Conservation (phyloP, 2,113 vertebrate genomes). For the Columbina picui region DNA sequence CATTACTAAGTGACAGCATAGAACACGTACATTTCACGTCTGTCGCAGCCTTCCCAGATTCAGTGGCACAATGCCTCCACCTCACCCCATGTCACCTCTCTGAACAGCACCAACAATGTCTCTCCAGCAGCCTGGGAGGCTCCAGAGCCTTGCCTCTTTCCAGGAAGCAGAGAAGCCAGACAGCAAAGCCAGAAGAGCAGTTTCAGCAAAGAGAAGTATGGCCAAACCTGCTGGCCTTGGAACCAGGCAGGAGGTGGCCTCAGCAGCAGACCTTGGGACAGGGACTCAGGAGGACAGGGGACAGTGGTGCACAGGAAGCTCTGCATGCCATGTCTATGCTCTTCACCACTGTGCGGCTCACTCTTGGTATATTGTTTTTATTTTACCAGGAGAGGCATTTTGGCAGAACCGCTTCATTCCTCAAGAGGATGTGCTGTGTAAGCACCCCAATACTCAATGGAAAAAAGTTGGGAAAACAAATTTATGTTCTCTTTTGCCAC, state of each 20-base stretch:
- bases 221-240: not conserved
- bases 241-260: not conserved
- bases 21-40: not conserved
- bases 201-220: accelerated
- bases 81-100: not conserved
- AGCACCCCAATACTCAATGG: not conserved
- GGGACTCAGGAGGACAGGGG: not conserved
- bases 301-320: not conserved
- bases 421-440: not conserved
- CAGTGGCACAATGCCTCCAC: not conserved
- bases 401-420: not conserved
- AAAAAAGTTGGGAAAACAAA: not conserved
- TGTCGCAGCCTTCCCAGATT: accelerated
- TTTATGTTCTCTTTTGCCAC: not conserved
- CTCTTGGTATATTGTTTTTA: not conserved
- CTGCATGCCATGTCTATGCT: accelerated
- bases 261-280: not conserved
- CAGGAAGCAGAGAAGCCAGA: not conserved
- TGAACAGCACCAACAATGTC: not conserved
- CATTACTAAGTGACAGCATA: not conserved
- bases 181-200: not conserved
- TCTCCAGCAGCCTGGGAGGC: not conserved
- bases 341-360: accelerated
- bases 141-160: not conserved
- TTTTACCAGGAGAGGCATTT: not conserved